A percentile compares a stretch with the other conserved stretches of the same genome.
These are phyloP conservation scores for Alexandromys fortis DNA, from an alignment of 2,113 vertebrate species.

Conservation along the genomic window DNA sequence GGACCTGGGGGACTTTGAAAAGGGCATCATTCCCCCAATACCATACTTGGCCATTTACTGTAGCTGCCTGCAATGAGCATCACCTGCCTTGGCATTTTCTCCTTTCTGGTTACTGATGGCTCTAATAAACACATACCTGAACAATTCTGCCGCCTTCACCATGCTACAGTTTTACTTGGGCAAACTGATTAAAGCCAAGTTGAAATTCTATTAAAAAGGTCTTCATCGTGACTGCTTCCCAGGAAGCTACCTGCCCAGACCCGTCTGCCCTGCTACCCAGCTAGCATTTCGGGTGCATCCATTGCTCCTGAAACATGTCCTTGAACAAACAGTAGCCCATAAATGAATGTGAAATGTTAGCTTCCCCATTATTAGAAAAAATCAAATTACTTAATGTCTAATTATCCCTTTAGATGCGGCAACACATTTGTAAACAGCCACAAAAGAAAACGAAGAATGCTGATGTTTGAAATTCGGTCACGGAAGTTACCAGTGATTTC, in stretches of 20 bases:
- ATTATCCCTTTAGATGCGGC: slow-evolving; percentile 39
- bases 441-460: slow-evolving; percentile 3
- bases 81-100: not conserved
- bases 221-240: not conserved
- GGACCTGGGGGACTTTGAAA: not conserved
- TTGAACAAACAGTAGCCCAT: slow-evolving; percentile 30
- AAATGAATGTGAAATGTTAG: slow-evolving; percentile 27
- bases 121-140: slow-evolving; percentile 18
- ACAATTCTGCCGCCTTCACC: slow-evolving; percentile 9
- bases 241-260: not conserved
- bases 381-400: slow-evolving; percentile 59
- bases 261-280: not conserved
- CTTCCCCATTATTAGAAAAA: slow-evolving; percentile 42
- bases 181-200: slow-evolving; percentile 30
- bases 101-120: not conserved
- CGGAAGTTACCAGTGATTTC: slow-evolving; percentile 23
- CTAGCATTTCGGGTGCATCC: slow-evolving; percentile 16
- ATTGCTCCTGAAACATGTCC: slow-evolving; percentile 43
- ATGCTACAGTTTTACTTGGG: not conserved
- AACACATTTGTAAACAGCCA: slow-evolving; percentile 41
- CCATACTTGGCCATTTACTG: not conserved
- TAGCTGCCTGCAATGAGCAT: too few species aligned
- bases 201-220: not conserved
- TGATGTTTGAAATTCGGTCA: slow-evolving; percentile 52
- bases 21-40: not conserved